These are phyloP conservation scores for Gobionotothen gibberifrons DNA, from an alignment of 2,797 vertebrate species.

Conservation along the genomic window DNA sequence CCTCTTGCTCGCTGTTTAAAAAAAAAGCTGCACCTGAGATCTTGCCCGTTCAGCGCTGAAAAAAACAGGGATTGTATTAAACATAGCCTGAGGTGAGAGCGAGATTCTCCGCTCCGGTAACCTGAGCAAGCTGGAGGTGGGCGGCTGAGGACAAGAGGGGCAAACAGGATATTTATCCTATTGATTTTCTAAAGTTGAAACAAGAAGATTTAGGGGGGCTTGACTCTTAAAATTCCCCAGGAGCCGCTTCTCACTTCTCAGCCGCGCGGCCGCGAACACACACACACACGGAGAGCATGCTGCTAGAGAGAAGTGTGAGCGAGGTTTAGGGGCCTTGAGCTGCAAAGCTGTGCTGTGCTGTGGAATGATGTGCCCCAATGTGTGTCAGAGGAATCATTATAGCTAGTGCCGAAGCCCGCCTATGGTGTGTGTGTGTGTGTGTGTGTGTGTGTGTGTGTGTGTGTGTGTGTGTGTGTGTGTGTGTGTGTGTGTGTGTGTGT, in stretches of 20 bases:
- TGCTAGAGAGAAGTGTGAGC: slow-evolving; percentile 66
- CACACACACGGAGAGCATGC: slow-evolving; percentile 51
- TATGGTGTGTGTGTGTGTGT: slow-evolving; percentile 50
- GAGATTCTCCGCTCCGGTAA: slow-evolving; percentile 81
- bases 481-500: slow-evolving; percentile 21
- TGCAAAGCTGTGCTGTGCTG: slow-evolving; percentile 78
- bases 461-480: slow-evolving; percentile 43
- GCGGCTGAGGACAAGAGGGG: slow-evolving; percentile 77
- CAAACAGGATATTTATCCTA: slow-evolving; percentile 86
- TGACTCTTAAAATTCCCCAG: slow-evolving; percentile 86
- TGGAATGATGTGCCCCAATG: slow-evolving; percentile 82
- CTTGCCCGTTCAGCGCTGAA: slow-evolving; percentile 76
- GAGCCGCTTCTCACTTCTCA: slow-evolving; percentile 66
- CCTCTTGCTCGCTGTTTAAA: slow-evolving; percentile 71
- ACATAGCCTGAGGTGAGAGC: slow-evolving; percentile 85
- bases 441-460: slow-evolving; percentile 12
- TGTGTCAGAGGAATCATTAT: slow-evolving; percentile 84
- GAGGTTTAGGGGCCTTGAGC: slow-evolving; percentile 79
- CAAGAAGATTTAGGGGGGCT: slow-evolving; percentile 86
- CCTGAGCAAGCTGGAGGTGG: slow-evolving; percentile 75
- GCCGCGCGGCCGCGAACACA: slow-evolving; percentile 51
- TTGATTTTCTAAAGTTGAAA: slow-evolving; percentile 86
- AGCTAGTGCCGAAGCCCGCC: slow-evolving; percentile 60
- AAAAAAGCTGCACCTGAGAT: slow-evolving; percentile 79
- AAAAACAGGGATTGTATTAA: slow-evolving; percentile 85